Conservation (phyloP, 2,797 vertebrate species). For the Epinephelus malabaricus region DNA sequence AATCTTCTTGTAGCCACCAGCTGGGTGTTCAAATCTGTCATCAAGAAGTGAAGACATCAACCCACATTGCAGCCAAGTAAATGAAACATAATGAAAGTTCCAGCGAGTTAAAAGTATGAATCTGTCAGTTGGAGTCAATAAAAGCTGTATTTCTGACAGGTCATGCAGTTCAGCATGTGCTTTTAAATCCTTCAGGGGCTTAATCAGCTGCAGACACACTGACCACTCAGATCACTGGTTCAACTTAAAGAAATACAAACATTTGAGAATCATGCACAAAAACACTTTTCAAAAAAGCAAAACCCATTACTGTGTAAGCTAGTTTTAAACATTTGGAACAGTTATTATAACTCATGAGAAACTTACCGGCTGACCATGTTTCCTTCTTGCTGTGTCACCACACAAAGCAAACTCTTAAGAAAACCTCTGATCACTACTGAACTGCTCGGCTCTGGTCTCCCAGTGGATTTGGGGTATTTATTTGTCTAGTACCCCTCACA, state of each 20-base stretch:
- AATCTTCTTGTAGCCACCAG: constrained; percentile 95
- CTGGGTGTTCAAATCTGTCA: constrained; percentile 95
- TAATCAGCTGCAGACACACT: constrained; percentile 25
- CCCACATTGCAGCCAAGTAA: constrained; percentile 8
- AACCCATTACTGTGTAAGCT: neutral
- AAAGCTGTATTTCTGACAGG: constrained; percentile 7
- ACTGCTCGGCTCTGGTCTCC: constrained; percentile 52
- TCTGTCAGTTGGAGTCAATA: neutral
- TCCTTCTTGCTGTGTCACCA: constrained; percentile 53
- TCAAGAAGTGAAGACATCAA: constrained; percentile 23
- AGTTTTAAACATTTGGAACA: neutral
- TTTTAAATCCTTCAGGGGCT: constrained; percentile 28
- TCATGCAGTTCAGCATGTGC: constrained; percentile 17
- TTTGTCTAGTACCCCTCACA: constrained; percentile 57
- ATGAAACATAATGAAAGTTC: neutral
- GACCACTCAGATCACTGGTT: constrained; percentile 6
- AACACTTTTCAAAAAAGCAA: neutral
- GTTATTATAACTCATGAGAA: neutral
- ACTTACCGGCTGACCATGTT: constrained; percentile 89
- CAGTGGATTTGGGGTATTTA: constrained; percentile 78
- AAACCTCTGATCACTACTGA: constrained; percentile 52
- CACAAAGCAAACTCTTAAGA: constrained; percentile 50
- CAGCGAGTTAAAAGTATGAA: neutral
- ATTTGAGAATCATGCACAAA: neutral
- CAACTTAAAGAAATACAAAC: neutral